Conservation (phyloP, 2,113 vertebrate species). For the Corydoras sp. region DNA sequence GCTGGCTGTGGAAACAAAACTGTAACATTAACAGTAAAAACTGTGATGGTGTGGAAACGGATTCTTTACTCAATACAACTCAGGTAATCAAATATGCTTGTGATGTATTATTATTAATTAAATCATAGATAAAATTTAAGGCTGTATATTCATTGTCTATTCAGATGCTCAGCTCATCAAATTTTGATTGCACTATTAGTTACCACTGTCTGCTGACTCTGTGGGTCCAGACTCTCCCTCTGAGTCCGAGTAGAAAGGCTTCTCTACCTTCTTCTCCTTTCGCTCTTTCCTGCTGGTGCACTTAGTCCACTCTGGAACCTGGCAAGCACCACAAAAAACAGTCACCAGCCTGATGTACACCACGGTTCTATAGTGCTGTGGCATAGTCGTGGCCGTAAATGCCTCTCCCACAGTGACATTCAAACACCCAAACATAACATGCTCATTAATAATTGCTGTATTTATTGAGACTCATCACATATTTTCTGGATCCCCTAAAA, state of each 20-base stretch:
- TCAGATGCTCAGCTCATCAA: not conserved
- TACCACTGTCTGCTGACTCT: constrained; percentile 91
- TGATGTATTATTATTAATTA: no score
- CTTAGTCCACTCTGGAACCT: constrained; percentile 98
- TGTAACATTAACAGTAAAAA: no score
- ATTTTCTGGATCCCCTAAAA: constrained; percentile 4
- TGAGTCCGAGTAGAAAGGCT: constrained; percentile 95
- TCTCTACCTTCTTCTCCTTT: constrained; percentile 95
- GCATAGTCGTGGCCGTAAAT: constrained; percentile 59
- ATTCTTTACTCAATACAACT: no score
- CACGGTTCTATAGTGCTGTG: constrained; percentile 43
- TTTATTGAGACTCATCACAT: not conserved
- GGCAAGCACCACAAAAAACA: constrained; percentile 25
- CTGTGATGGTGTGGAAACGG: no score
- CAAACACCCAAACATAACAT: constrained; percentile 4
- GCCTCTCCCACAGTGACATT: constrained; percentile 52
- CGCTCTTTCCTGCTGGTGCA: constrained; percentile 92
- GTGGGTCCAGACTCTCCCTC: constrained; percentile 93
- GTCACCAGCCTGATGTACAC: not conserved
- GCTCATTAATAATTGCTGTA: not conserved
- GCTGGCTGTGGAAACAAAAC: no score
- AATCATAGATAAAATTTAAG: no score
- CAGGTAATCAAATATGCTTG: no score
- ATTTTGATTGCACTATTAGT: constrained; percentile 25
- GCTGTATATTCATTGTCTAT: not conserved